phyloP scores from a whole-genome alignment of 2,888 invertebrate genomes.

The Amphipoea lucens region DNA sequence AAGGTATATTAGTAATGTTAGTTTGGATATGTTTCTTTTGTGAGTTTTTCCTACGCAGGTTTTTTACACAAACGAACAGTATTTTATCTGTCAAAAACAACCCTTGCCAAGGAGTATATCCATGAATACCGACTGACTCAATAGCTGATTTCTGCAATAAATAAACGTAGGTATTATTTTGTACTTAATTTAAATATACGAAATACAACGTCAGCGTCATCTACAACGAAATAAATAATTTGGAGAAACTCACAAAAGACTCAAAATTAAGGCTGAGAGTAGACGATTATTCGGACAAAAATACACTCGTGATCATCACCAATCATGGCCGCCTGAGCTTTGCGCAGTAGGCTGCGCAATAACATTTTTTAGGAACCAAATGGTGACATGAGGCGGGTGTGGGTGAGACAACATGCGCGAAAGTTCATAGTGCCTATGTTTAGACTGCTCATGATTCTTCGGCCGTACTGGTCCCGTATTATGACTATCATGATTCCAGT shows the following conservation, averaged over 20 bases:
- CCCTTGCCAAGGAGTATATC: not conserved
- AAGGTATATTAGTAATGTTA: slow-evolving; percentile 43
- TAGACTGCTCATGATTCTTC: not conserved
- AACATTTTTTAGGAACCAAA: not conserved
- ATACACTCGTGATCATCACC: not conserved
- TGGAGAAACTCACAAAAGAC: slow-evolving; percentile 52
- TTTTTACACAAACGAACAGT: slow-evolving; percentile 8
- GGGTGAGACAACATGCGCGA: too few relatives aligned
- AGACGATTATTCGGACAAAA: slow-evolving; percentile 13
- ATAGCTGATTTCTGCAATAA: not conserved
- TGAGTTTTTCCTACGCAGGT: slow-evolving; percentile 46
- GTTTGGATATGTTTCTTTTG: slow-evolving; percentile 38
- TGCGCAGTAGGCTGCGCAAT: not conserved
- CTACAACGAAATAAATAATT: slow-evolving; percentile 40
- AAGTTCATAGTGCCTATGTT: not conserved
- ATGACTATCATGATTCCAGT: not conserved
- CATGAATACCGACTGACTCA: slow-evolving; percentile 1
- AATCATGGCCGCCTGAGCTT: not conserved
- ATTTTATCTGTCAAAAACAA: slow-evolving; percentile 4
- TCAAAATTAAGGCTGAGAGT: slow-evolving; percentile 3
- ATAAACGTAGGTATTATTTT: slow-evolving; percentile 28
- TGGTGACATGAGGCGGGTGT: too few relatives aligned
- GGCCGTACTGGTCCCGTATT: not conserved
- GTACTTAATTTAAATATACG: slow-evolving; percentile 50
- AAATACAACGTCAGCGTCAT: not conserved